phyloP scores from a whole-genome alignment of 2,797 vertebrate species.

The Syncerus caffer region DNA sequence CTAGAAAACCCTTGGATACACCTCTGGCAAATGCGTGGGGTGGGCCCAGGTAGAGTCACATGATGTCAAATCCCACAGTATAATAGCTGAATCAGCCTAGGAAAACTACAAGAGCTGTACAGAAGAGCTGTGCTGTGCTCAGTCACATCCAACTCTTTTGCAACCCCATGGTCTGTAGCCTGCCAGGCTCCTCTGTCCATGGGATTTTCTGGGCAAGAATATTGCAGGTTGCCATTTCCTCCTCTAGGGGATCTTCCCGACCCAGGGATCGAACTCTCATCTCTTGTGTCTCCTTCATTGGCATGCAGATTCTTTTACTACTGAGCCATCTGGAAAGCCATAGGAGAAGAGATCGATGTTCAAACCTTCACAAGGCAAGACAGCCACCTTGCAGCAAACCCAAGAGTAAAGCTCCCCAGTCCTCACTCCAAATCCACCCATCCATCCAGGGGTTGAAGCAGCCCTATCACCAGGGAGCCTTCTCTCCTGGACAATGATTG shows the following conservation, averaged over 20 bases:
- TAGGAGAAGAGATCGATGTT: not conserved
- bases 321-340: not conserved
- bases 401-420: not conserved
- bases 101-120: not conserved
- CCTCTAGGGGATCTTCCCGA: not conserved
- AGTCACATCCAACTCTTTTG: not conserved
- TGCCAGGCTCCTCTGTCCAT: not conserved
- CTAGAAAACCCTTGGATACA: accelerated
- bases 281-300: not conserved
- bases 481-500: not conserved
- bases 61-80: not conserved
- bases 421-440: not conserved
- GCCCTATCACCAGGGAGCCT: not conserved
- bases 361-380: not conserved
- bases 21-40: not conserved
- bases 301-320: not conserved
- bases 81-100: not conserved
- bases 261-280: not conserved
- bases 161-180: not conserved
- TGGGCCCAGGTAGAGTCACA: not conserved
- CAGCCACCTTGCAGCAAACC: not conserved
- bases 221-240: not conserved
- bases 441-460: not conserved
- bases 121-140: not conserved
- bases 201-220: not conserved